Conservation (phyloP, 2,797 vertebrate genomes). For the Smutsia temminckii region DNA sequence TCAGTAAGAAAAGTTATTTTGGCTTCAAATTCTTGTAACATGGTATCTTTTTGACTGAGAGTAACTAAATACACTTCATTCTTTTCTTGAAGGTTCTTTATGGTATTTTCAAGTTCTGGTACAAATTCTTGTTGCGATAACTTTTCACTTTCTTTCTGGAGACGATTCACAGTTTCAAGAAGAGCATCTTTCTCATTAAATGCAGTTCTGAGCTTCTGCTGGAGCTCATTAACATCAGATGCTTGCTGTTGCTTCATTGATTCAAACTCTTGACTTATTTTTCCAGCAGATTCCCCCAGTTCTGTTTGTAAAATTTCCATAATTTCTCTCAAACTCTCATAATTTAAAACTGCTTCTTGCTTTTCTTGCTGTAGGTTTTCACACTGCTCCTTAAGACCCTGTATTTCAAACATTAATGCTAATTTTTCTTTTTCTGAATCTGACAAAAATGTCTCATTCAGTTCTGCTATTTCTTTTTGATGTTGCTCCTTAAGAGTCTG, state of each 20-base stretch:
- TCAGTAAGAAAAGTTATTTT: slow-evolving; percentile 80
- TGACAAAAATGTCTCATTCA: slow-evolving; percentile 82
- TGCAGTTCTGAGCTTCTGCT: slow-evolving; percentile 88
- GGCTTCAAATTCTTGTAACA: slow-evolving; percentile 86
- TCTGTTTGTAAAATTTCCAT: slow-evolving; percentile 90
- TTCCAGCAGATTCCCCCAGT: slow-evolving; percentile 90
- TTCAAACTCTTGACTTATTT: slow-evolving; percentile 91
- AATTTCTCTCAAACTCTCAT: slow-evolving; percentile 88
- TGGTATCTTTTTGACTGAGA: slow-evolving; percentile 86
- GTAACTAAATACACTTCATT: slow-evolving; percentile 85
- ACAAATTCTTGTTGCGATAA: slow-evolving; percentile 76
- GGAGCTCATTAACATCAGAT: slow-evolving; percentile 88
- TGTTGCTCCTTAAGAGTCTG: slow-evolving; percentile 82
- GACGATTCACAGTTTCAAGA: slow-evolving; percentile 85
- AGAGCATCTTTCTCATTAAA: slow-evolving; percentile 90
- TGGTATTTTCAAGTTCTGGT: slow-evolving; percentile 85
- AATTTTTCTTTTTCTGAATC: slow-evolving; percentile 84
- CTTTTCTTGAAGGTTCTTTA: slow-evolving; percentile 84
- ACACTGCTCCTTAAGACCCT: slow-evolving; percentile 86
- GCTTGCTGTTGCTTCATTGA: slow-evolving; percentile 92
- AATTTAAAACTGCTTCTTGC: slow-evolving; percentile 88
- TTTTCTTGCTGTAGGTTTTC: slow-evolving; percentile 88
- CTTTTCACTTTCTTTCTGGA: slow-evolving; percentile 83
- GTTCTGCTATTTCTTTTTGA: slow-evolving; percentile 83
- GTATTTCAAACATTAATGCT: slow-evolving; percentile 83